phyloP scores from a whole-genome alignment of 2,888 invertebrate species.

The Phengaris arion region DNA sequence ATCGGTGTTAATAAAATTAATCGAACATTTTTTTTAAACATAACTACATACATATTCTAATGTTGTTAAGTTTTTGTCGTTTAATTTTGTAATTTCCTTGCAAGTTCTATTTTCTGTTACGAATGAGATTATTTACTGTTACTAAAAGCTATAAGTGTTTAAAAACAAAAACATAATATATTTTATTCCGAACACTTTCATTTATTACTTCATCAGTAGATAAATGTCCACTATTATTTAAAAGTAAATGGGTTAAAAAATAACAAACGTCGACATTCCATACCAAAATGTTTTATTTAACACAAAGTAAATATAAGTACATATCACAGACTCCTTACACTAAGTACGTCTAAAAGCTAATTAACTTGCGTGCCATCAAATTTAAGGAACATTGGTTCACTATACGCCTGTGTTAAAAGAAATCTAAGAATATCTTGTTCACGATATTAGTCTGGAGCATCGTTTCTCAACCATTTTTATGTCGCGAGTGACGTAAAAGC shows the following conservation, averaged over 20 bases:
- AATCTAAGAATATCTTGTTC: not conserved
- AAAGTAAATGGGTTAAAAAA: not conserved
- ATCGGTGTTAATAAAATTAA: no score
- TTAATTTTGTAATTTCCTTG: not conserved
- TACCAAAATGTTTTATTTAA: slow-evolving; percentile 36
- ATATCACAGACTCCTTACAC: slow-evolving; percentile 37
- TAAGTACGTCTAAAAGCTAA: not conserved
- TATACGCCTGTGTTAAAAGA: not conserved
- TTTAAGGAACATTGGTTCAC: not conserved
- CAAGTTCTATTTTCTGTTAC: not conserved
- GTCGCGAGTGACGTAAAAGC: no score
- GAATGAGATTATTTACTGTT: not conserved
- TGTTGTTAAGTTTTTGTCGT: not conserved
- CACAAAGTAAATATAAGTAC: slow-evolving; percentile 31
- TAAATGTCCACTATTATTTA: not conserved
- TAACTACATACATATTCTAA: no score
- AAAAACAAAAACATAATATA: slow-evolving; percentile 20
- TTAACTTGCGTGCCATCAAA: not conserved
- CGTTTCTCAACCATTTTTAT: no score
- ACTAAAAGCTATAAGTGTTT: slow-evolving; percentile 15
- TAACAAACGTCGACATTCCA: slow-evolving; percentile 21
- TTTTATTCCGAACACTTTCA: not conserved
- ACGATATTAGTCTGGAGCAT: not conserved
- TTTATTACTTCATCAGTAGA: no score
- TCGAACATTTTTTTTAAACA: no score